Evolutionary conservation across 2,797 vertebrate genomes (phyloP), one percentile per base, ranked within the genome.

Genomic region (Pseudopleuronectes americanus): DNA sequence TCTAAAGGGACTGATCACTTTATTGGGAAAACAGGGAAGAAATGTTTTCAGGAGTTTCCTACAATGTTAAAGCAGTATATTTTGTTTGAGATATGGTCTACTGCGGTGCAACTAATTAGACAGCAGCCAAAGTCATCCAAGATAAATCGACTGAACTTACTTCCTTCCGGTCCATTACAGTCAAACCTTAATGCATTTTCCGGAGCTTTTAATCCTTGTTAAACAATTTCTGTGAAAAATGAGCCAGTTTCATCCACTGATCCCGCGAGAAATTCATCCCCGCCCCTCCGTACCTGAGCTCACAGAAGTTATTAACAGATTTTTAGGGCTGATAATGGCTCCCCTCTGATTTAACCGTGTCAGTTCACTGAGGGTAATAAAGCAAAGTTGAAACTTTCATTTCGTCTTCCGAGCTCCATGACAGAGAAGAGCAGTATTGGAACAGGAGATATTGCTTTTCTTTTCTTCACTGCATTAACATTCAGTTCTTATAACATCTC

Each of bases 371-470:
- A 54, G 67, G 76, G 23, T 65, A 74, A 88, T 88, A 90, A 85
- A 85, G 64, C 70, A 77, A 65, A 52, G 80, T 59, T 82, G 72
- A 89, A 85, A 79, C 74, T 76, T 81, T 86, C 57, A 85, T 80
- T 84, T 82, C 28, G 2, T 77, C 83, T 66, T 38, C 31, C 3
- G 51, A 68, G 48, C 67, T 54, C 36, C 64, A 61, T 79, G 76
- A 80, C 62, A 77, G 54, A 77, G 58, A 73, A 47, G 55, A 68
- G 60, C 19, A 47, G 64, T 78, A 72, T 13, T 71, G 61, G 57
- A 77, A 49, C 28, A 31, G 71, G 53, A 74, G 43, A 79, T 66
- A 79, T 76, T 76, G 36, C 24, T 66, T 75, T 75, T 77, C 61
- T 55, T 31, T 45, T 64, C 43, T 45, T 78, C 52, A 36, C 19